A percentile compares a stretch with the other conserved stretches of the same genome.
Conservation (phyloP, 92 coral and sea anemone genomes). For the Pocillopora meandrina region DNA sequence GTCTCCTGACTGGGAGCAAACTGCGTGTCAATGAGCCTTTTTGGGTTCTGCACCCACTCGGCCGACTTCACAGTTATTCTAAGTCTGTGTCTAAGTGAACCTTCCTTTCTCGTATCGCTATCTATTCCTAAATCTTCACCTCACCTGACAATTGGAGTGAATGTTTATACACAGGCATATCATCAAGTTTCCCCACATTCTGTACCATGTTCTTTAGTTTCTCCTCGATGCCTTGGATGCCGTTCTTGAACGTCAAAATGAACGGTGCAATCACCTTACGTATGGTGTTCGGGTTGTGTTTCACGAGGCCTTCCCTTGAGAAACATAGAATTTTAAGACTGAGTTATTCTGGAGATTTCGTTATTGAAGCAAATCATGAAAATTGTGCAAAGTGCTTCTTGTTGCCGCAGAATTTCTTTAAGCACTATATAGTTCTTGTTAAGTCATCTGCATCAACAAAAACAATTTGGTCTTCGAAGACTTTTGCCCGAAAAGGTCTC, state of each 20-base stretch:
- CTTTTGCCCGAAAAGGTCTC: too few species aligned
- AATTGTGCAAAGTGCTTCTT: too few species aligned
- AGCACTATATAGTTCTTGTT: too few species aligned
- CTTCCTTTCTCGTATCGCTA: too few species aligned
- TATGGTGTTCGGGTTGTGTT: slow-evolving; percentile 85
- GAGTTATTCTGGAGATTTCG: background rate
- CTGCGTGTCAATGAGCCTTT: too few species aligned
- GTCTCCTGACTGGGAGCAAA: too few species aligned
- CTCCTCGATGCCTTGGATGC: slow-evolving; percentile 52
- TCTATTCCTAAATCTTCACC: background rate
- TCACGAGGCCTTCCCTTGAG: slow-evolving; percentile 79
- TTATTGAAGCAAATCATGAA: background rate
- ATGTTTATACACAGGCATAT: slow-evolving; percentile 87
- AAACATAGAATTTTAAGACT: background rate
- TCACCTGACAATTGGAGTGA: slow-evolving; percentile 79
- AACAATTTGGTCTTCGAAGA: too few species aligned
- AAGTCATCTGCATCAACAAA: too few species aligned
- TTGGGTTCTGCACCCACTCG: too few species aligned
- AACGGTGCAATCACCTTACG: slow-evolving; percentile 89
- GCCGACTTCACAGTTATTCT: too few species aligned
- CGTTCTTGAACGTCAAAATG: slow-evolving; percentile 74
- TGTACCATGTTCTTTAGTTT: slow-evolving; percentile 58
- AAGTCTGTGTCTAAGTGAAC: too few species aligned
- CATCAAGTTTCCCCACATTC: slow-evolving; percentile 71
- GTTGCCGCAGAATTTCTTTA: too few species aligned